These are phyloP conservation scores for Potamilus streckersoni DNA, from an alignment of 1,140 invertebrate species.

Conservation along the genomic window DNA sequence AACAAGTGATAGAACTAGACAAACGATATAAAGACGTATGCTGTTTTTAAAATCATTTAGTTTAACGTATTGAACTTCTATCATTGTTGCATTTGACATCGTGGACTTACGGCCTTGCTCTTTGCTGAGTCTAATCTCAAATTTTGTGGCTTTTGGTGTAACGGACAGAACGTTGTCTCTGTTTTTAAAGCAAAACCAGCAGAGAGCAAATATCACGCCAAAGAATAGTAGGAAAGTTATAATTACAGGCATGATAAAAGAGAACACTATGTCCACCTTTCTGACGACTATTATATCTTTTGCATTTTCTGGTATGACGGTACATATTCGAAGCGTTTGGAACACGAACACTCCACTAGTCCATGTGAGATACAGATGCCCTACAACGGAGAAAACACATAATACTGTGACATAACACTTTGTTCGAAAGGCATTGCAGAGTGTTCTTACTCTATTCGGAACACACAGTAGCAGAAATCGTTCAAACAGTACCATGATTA, in stretches of 20 bases:
- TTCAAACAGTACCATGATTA: slow-evolving; percentile 33
- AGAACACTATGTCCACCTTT: slow-evolving; percentile 37
- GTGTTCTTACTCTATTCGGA: slow-evolving; percentile 21
- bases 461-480: slow-evolving; percentile 23
- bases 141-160: slow-evolving; percentile 9
- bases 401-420: slow-evolving; percentile 37
- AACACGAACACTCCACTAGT: slow-evolving; percentile 35
- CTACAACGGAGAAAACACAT: slow-evolving; percentile 37
- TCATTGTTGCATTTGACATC: slow-evolving; percentile 16
- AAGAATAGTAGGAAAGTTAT: slow-evolving; percentile 14
- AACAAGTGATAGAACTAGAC: slow-evolving; percentile 18
- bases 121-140: slow-evolving; percentile 19
- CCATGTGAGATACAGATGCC: slow-evolving; percentile 43
- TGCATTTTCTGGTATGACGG: slow-evolving; percentile 39
- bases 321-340: slow-evolving; percentile 25
- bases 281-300: slow-evolving; percentile 36
- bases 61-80: slow-evolving; percentile 15
- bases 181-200: slow-evolving; percentile 19
- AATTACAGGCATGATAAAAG: slow-evolving; percentile 33
- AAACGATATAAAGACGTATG: slow-evolving; percentile 20
- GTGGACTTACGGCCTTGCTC: slow-evolving; percentile 8
- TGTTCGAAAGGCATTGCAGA: slow-evolving; percentile 36
- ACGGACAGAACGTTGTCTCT: slow-evolving; percentile 20
- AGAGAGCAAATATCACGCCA: slow-evolving; percentile 16
- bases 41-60: slow-evolving; percentile 27